Base-by-base conservation (phyloP, 2,888 invertebrate species). In the Euspilapteryx auroguttella region DNA sequence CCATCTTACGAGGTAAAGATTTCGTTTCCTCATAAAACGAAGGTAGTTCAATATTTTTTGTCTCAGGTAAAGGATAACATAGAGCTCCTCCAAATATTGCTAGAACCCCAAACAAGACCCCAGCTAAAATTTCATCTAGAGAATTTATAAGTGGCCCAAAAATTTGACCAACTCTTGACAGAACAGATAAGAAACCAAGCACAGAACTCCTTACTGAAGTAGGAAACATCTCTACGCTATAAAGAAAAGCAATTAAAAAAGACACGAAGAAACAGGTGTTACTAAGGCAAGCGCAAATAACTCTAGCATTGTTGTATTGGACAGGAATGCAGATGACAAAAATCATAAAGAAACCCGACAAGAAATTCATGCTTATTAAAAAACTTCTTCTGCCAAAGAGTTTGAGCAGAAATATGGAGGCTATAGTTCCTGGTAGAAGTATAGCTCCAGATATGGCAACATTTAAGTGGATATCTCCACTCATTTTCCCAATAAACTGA, bases 191-290 rank as follows among this genome's bases (percentile, higher is more conserved):
- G 9, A 86, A 71, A 1, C 93, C 93, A 36, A 93, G 79, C 1
- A 88, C 91, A 27, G 87, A 83, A 48, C 90, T 92, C 14, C 94
- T 78, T 1, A 92, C 81, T 2, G 88, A 83, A 0, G 94, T 94
- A 0, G 94, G 93, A 49, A 90, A 93, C 11, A 91, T 55, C 58
- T 94, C 94, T 0, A 89, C 89, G 1, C 87, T 84, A 51, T 86
- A 93, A 11, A 94, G 79, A 52, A 91, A 94, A 4, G 85, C 85
- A 14, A 87, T 85, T 1, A 90, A 87, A 48, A 93, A 94, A 1
- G 86, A 82, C 25, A 89, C 79, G 1, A 89, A 86, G 39, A 88
- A 83, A 11, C 89, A 88, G 34, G 87, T 82, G 41, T 90, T 86
- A 3, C 86, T 87, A 25, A 85, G 42, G 34, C 85, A 81, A 6